Evolutionary conservation across 2,888 invertebrate genomes (phyloP).

Genomic region (Caradrina clavipalpis): DNA sequence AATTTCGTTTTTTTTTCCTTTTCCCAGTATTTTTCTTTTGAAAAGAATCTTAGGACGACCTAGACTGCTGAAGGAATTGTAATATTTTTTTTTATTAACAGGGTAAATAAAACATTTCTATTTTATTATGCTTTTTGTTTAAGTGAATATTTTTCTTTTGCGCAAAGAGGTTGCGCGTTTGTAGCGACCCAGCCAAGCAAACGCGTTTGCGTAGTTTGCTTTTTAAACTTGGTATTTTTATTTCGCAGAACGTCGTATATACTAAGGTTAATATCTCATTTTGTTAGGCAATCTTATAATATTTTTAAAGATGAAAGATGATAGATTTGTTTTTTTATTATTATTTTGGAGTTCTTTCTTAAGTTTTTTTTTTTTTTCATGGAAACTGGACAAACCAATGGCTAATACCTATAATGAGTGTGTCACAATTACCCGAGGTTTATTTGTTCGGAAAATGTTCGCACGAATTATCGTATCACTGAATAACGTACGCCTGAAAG

Average conservation of each 20-base stretch:
- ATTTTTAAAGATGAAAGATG: no score
- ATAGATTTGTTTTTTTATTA: no score
- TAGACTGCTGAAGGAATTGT: constrained; percentile 29
- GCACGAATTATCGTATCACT: no score
- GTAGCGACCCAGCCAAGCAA: not conserved
- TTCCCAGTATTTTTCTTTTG: constrained; percentile 28
- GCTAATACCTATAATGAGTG: no score
- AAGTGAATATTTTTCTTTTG: constrained; percentile 14
- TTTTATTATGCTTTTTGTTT: constrained; percentile 20
- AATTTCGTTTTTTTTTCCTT: constrained; percentile 26
- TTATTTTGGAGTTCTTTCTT: no score
- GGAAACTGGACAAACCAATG: not conserved
- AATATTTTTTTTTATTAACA: constrained; percentile 42
- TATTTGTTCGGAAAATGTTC: no score
- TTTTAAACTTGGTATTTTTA: constrained; percentile 13
- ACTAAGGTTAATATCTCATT: not conserved
- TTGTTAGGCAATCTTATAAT: not conserved
- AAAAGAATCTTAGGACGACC: constrained; percentile 26
- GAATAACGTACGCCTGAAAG: no score
- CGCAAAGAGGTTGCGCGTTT: constrained; percentile 17
- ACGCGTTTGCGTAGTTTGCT: not conserved
- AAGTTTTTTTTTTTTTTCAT: not conserved
- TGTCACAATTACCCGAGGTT: no score
- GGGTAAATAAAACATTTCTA: constrained; percentile 23
- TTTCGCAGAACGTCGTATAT: not conserved